Conservation (phyloP, 2,888 invertebrate species). For the Drosophila siamana region DNA sequence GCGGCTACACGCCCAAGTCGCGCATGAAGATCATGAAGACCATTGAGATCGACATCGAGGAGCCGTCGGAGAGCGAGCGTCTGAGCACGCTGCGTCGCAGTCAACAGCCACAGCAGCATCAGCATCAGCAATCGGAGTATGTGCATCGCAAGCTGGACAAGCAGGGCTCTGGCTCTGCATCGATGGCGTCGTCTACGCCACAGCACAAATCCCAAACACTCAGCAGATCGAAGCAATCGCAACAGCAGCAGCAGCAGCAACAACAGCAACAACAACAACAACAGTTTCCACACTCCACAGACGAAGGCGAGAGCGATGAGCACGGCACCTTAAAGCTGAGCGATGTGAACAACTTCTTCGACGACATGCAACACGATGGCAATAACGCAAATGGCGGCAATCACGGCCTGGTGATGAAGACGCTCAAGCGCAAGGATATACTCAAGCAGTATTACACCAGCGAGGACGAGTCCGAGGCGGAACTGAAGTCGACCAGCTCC, state of each 20-base stretch:
- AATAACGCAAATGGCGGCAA: conserved; percentile 57
- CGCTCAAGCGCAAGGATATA: conserved; percentile 90
- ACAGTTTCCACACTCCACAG: conserved; percentile 78
- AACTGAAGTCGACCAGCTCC: conserved; percentile 88
- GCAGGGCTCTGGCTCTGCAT: conserved; percentile 50
- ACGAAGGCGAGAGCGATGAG: conserved; percentile 83
- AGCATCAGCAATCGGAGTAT: conserved; percentile 65
- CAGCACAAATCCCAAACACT: conserved; percentile 65
- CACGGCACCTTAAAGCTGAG: conserved; percentile 84
- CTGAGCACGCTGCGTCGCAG: conserved; percentile 78
- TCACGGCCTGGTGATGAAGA: conserved; percentile 89
- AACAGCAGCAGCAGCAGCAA: conserved; percentile 30
- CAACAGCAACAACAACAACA: conserved; percentile 33
- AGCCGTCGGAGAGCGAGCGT: conserved; percentile 79
- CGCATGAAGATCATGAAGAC: conserved; percentile 85
- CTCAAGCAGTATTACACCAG: conserved; percentile 89
- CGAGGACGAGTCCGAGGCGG: conserved; percentile 87
- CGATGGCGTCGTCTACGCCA: conserved; percentile 53
- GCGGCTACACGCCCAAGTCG: conserved; percentile 82
- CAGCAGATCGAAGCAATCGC: conserved; percentile 54
- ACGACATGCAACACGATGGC: conserved; percentile 68
- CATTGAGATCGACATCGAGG: conserved; percentile 84
- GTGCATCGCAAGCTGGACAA: conserved; percentile 64
- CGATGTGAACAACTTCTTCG: conserved; percentile 87
- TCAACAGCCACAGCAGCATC: conserved; percentile 46